Evolutionary conservation across 1,140 invertebrate genomes (phyloP), one percentile per base, ranked within the genome.

Genomic region (Heterodera schachtii): DNA sequence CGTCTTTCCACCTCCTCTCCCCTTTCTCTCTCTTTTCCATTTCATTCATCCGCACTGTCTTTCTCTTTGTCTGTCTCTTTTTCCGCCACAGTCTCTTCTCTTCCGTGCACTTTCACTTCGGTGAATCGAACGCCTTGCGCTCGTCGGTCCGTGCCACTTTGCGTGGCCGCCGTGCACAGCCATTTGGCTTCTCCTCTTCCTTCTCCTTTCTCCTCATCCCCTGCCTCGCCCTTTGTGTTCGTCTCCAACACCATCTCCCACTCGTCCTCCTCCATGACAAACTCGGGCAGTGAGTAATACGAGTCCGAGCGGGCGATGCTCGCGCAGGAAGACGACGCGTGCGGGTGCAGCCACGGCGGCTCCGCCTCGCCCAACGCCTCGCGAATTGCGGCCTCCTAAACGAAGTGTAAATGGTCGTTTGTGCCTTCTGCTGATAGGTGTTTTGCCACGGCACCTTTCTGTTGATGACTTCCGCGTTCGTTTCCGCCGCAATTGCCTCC

Each of bases 201-300:
- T 1, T 31, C 64, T 1, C 47, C 31, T 1, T 31, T 31, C 31
- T 31, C 31, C 64, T 46, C 44, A 16, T 7, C 75, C 7, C 43
- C 46, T 16, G 41, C 41, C 60, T 19, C 74, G 4, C n/a, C 60
- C 3, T 8, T 31, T 31, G 31, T 31, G 7, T 19, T 5, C 80
- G 21, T 16, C 49, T 31, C 41, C 21, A 64, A 13, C 52, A 16
- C 3, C 57, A 66, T 13, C 9, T 69, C 67, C 52, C 87, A 67
- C 41, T 64, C 49, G 6, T 86, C 80, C 21, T 90, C 88, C 5
- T 86, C 88, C 16, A 87, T 67, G 0, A 83, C 57, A 76, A 89
- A 89, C 60, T 89, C 87, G 19, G 87, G 87, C 21, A 89, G 77
- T 11, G 88, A 90, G 64, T 89, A 86, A 70, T 85, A 89, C 43